phyloP scores from a whole-genome alignment of 2,797 vertebrate genomes.

The Champsocephalus esox region DNA sequence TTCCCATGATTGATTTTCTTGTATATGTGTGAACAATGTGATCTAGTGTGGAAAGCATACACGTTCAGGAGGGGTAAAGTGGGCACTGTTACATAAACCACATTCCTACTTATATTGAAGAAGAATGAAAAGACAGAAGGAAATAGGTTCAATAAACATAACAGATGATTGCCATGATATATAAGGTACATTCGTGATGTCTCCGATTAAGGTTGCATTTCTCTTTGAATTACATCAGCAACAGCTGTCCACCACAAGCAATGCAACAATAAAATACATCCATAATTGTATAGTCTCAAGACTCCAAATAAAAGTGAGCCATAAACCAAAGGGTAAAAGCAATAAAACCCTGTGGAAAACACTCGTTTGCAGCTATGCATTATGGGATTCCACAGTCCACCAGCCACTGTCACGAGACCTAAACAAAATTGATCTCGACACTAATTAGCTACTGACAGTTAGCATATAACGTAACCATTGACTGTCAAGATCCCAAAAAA shows the following conservation, averaged over 20 bases:
- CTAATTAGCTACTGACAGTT: not conserved
- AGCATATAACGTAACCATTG: not conserved
- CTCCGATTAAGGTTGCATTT: not conserved
- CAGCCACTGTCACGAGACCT: not conserved
- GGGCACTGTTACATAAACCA: not conserved
- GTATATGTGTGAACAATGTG: not conserved
- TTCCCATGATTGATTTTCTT: not conserved
- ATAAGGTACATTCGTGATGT: not conserved
- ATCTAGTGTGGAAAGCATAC: not conserved
- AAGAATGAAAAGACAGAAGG: not conserved
- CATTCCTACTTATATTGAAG: not conserved
- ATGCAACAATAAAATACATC: not conserved
- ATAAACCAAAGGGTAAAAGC: conserved; percentile 2
- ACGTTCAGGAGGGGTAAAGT: not conserved
- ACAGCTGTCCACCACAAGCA: not conserved
- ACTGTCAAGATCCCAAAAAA: not conserved
- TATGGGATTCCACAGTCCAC: not conserved
- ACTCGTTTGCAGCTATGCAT: not conserved
- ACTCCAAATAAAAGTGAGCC: too few species aligned
- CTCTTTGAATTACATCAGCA: not conserved
- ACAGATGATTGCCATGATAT: not conserved
- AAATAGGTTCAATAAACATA: not conserved
- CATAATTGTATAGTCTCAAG: not conserved
- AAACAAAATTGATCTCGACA: not conserved
- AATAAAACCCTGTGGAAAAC: not conserved